phyloP scores from a whole-genome alignment of 2,888 invertebrate species.

The Cryptophagus acutangulus region DNA sequence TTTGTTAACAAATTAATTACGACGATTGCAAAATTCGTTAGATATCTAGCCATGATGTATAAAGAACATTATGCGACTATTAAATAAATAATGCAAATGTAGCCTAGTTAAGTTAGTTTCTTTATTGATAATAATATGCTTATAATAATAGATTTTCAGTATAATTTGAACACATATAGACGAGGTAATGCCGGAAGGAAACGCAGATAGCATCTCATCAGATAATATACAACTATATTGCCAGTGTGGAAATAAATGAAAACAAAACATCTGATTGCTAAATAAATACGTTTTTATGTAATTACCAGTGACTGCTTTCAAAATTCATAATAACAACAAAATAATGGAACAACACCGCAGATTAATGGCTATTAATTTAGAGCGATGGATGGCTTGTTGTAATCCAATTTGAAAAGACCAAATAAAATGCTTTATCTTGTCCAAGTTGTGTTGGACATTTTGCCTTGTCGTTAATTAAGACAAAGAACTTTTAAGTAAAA shows the following conservation, averaged over 20 bases:
- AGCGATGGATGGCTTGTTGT: too few species aligned
- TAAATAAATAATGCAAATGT: slow-evolving; percentile 34
- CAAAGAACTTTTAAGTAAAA: too few species aligned
- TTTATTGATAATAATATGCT: slow-evolving; percentile 35
- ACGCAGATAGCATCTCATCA: slow-evolving; percentile 39
- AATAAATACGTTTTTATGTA: slow-evolving; percentile 26
- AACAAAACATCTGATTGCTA: slow-evolving; percentile 36
- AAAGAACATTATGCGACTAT: slow-evolving; percentile 18
- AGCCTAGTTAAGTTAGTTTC: slow-evolving; percentile 32
- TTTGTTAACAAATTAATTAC: too few species aligned
- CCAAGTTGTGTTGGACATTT: too few species aligned
- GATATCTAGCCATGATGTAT: too few species aligned
- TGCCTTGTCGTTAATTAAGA: too few species aligned
- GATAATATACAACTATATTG: slow-evolving; percentile 24
- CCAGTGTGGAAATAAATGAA: slow-evolving; percentile 39
- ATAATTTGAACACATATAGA: slow-evolving; percentile 31
- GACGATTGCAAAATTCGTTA: neutral
- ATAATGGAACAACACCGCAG: too few species aligned
- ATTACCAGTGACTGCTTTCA: slow-evolving; percentile 19
- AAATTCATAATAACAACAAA: slow-evolving; percentile 6
- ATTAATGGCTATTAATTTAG: too few species aligned
- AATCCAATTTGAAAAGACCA: too few species aligned
- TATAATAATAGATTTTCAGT: slow-evolving; percentile 38
- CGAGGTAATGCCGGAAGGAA: slow-evolving; percentile 37
- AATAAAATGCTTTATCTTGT: too few species aligned